These are phyloP conservation scores for Salticus scenicus DNA, from an alignment of 2,888 invertebrate genomes.

Conservation along the genomic window DNA sequence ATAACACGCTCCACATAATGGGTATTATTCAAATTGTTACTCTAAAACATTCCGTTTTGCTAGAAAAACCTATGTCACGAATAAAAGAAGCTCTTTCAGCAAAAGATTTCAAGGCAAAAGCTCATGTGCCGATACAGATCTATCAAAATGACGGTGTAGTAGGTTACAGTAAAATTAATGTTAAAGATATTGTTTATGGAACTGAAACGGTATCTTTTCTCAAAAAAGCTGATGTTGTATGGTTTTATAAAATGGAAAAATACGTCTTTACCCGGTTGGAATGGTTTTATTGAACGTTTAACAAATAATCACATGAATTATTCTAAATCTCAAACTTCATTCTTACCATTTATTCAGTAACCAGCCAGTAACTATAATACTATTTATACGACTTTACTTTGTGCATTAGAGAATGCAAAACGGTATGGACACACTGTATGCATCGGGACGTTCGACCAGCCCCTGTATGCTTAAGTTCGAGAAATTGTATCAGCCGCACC, in stretches of 20 bases:
- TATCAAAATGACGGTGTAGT: background rate
- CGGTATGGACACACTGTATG: background rate
- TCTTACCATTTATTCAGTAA: background rate
- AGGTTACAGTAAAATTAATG: background rate
- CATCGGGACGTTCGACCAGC: conserved; percentile 20
- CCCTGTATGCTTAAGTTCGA: conserved; percentile 1
- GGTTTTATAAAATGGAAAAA: conserved; percentile 4
- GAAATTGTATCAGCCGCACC: conserved; percentile 9
- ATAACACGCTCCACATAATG: too few species aligned
- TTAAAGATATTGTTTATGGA: background rate
- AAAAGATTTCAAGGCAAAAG: background rate
- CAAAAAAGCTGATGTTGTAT: background rate
- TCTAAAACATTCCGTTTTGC: background rate
- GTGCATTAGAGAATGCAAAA: background rate
- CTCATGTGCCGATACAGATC: conserved; percentile 3
- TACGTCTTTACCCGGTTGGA: background rate
- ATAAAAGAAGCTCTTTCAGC: background rate
- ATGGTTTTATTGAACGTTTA: background rate
- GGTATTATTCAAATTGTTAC: background rate
- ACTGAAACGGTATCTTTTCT: background rate
- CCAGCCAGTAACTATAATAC: background rate
- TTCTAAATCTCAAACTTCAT: background rate
- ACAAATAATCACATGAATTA: background rate
- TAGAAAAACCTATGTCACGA: background rate
- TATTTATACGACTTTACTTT: conserved; percentile 1